Base-by-base conservation (phyloP, 1,140 invertebrate species). In the Ceratina calcarata region DNA sequence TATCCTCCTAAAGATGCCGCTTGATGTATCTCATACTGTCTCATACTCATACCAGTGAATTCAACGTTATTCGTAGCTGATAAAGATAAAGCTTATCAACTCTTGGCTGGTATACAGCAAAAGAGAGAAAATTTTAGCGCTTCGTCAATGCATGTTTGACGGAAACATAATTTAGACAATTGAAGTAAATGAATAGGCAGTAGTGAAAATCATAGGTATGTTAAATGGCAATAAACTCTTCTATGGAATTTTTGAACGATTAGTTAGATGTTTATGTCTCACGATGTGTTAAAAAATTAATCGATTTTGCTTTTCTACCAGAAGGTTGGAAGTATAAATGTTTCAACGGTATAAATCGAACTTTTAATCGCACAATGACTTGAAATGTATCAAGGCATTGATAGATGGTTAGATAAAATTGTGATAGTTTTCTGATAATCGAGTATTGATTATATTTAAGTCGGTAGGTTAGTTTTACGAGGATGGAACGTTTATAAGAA, bases 1-100 rank as follows among this genome's bases (percentile, higher is more conserved):
- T 15, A 16, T 27, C 1, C 2, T 8, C 12, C 22, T 61, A 7
- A 51, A 77, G 75, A 77, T 77, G 66, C 24, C 75, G 45, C 45
- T 27, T 3, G 0, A 53, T 74, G 74, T 20, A 15, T 12, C 22
- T 77, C 10, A 32, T n/a, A n/a, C n/a, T n/a, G n/a, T n/a, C n/a
- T n/a, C n/a, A n/a, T n/a, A n/a, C n/a, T n/a, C n/a, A n/a, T 7
- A 13, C 1, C 13, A 32, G 20, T 60, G 37, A 51, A 8, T 18
- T 37, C 10, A 13, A 61, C 20, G 8, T 61, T 77, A 20, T 32
- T 68, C n/a, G 3, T 18, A 61, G 15, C 20, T 51, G n/a, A 51
- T 51, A 18, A 18, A 55, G 18, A 7, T 18, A 57, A 70, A 62
- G 27, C 49, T 4, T 1, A 65, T n/a, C 20, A 20, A 62, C 16